These are phyloP conservation scores for Scalopus aquaticus DNA, from an alignment of 2,113 vertebrate species.

Conservation along the genomic window DNA sequence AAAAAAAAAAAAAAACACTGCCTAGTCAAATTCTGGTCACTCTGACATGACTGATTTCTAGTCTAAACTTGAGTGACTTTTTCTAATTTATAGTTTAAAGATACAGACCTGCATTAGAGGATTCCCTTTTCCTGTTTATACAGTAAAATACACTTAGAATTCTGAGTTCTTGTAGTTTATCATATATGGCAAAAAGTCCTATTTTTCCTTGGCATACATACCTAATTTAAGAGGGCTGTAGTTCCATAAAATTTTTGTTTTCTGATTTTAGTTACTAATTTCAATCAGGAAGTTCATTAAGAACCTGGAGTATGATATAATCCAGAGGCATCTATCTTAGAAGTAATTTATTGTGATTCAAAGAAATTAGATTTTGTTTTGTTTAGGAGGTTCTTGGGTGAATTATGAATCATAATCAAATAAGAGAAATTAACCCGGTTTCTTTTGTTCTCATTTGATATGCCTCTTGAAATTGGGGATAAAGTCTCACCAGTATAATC, in stretches of 20 bases:
- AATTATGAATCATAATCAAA: conserved; percentile 12
- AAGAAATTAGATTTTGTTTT: neutral
- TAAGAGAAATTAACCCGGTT: neutral
- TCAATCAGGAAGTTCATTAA: neutral
- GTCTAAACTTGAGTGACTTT: neutral
- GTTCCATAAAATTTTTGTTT: neutral
- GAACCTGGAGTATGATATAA: neutral
- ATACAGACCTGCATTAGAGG: neutral
- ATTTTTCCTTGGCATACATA: neutral
- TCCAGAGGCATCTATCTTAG: neutral
- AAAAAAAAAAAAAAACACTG: neutral
- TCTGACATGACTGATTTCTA: neutral
- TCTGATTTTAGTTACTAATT: conserved; percentile 25
- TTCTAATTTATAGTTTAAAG: neutral
- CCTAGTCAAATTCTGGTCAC: neutral
- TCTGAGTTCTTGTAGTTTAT: neutral
- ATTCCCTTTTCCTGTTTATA: neutral
- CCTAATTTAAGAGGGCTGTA: neutral
- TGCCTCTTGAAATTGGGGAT: neutral
- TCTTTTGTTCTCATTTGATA: neutral
- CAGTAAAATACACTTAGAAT: neutral
- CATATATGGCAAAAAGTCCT: neutral
- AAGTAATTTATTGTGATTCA: neutral
- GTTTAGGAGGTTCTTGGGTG: neutral
- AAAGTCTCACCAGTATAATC: neutral